Percentiles rank a stretch among this genome's conserved stretches.
Evolutionary conservation across 2,113 vertebrate genomes (phyloP).

Genomic region (Hypanus sabinus): DNA sequence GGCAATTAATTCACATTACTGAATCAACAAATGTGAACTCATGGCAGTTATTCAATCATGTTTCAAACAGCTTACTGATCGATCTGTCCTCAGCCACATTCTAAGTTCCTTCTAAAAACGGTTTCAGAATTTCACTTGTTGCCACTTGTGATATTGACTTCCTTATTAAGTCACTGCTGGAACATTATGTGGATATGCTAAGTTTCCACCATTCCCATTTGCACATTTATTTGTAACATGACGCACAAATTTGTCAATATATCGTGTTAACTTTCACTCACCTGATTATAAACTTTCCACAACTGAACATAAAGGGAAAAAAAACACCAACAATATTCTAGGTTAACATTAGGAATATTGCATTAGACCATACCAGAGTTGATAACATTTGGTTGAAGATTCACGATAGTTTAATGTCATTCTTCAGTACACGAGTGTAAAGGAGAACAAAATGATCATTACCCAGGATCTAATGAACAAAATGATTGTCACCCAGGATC

Average conservation of each 20-base stretch:
- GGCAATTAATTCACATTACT: not conserved
- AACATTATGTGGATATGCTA: not conserved
- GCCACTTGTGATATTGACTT: not conserved
- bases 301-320: not conserved
- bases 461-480: too few species aligned
- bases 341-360: not conserved
- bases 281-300: not conserved
- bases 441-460: too few species aligned
- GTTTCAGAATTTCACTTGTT: not conserved
- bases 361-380: not conserved
- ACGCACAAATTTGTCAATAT: not conserved
- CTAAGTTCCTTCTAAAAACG: not conserved
- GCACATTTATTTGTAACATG: not conserved
- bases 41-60: not conserved
- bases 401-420: too few species aligned
- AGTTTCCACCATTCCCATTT: not conserved
- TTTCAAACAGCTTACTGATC: not conserved
- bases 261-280: not conserved
- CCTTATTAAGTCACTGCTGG: not conserved
- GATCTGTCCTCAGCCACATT: not conserved
- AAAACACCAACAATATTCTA: not conserved
- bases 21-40: not conserved
- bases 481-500: too few species aligned
- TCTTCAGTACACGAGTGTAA: too few species aligned
- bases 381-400: not conserved